A percentile compares a stretch with the other conserved stretches of the same genome.
Evolutionary conservation across 2,113 vertebrate species (phyloP).

Genomic region (Cyprinodon tularosa): DNA sequence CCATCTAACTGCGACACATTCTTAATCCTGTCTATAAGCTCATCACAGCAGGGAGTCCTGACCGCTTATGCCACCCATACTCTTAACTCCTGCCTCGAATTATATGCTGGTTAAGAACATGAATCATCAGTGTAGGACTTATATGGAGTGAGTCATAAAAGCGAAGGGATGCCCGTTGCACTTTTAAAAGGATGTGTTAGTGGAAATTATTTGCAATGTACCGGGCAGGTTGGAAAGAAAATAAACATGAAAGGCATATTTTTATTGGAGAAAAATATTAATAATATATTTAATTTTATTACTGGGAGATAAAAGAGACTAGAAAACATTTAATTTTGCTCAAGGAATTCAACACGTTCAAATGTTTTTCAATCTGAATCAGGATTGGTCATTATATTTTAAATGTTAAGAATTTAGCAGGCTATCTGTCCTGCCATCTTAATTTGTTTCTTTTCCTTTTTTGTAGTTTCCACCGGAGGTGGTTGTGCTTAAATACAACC

Average conservation of each 20-base stretch:
- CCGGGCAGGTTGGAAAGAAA: constrained; percentile 16
- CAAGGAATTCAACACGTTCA: not conserved
- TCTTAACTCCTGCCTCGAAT: constrained; percentile 63
- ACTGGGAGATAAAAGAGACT: not conserved
- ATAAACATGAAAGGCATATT: constrained; percentile 8
- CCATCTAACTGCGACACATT: constrained; percentile 44
- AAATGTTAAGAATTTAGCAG: too few species aligned
- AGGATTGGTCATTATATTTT: too few species aligned
- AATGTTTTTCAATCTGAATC: not conserved
- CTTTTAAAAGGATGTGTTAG: constrained; percentile 56
- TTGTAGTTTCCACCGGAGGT: too few species aligned
- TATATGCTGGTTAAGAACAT: constrained; percentile 46
- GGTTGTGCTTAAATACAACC: too few species aligned
- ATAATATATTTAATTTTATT: constrained; percentile 12
- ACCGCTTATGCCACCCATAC: constrained; percentile 65
- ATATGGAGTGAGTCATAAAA: constrained; percentile 62
- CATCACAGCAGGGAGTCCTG: constrained; percentile 62
- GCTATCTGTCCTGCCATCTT: too few species aligned
- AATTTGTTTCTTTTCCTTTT: too few species aligned
- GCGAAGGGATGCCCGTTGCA: constrained; percentile 57
- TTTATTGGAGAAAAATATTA: constrained; percentile 15
- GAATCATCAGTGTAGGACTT: constrained; percentile 74
- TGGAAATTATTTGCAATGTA: constrained; percentile 30
- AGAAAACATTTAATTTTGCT: not conserved
- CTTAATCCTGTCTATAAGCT: constrained; percentile 69